Evolutionary conservation across 2,888 invertebrate genomes (phyloP), one percentile per base, ranked within the genome.

Genomic region (Drosophila cognata): DNA sequence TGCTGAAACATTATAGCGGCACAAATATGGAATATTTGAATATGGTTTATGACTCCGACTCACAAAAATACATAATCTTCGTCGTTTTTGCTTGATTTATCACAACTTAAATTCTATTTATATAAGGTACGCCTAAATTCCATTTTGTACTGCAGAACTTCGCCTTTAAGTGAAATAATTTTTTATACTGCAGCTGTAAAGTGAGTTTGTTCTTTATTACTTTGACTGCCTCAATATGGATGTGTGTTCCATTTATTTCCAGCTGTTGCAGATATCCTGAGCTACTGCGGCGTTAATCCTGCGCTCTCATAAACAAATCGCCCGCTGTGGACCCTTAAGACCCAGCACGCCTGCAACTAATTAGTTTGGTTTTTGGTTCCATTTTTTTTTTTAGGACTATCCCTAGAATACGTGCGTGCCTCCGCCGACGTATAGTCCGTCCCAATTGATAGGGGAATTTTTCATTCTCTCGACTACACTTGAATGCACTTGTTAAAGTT

Each of bases 401-500:
- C 46, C 25, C 2, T 16, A 25, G 16, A 46, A 57, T 65, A 77
- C 71, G 82, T 67, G 72, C 65, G 62, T 21, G 62, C 35, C 46
- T 59, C 38, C 55, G 51, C 35, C 57, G 51, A 67, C 51, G 41
- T 62, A 59, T 55, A 16, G 25, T 46, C 28, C 46, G 16, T 25
- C 46, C 6, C 46, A 55, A 33, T 52, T 36, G 55, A 72, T 70
- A 57, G 64, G 57, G 50, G 52, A 60, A 73, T 64, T 73, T 79
- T 71, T 70, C 51, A 64, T 64, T 64, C 64, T 51, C 55, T 75
- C 36, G 51, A 64, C 51, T 79, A 67, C 81, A 83, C 81, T 88
- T 77, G 65, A 89, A 73, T 74, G 82, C 84, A 87, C 89, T 84
- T 84, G 84, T 79, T 79, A 72, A 84, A 75, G 88, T 72, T 74